Evolutionary conservation across 2,888 invertebrate genomes (phyloP), one percentile per base, ranked within the genome.

Genomic region (Smittia sp.): DNA sequence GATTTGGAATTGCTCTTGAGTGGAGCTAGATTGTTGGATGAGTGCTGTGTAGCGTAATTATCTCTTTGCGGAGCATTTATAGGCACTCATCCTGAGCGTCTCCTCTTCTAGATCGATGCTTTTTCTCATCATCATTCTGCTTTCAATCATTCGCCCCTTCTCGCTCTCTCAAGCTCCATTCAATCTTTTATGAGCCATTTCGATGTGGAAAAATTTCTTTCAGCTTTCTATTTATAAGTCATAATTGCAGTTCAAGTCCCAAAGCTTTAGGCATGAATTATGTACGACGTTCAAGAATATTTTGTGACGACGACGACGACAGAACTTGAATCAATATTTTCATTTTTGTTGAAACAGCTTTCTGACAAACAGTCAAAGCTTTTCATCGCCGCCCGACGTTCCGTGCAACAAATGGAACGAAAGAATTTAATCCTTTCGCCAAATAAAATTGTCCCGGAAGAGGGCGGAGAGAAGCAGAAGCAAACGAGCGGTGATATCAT

Each of bases 301-400:
- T n/a, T 46, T 46, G 46, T 46, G 46, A n/a, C 46, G 15, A 46
- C 46, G n/a, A n/a, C n/a, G 46, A n/a, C 46, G 15, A 46, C 46
- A 46, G 46, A 46, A 46, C 9, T 15, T 46, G n/a, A 46, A 46
- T 46, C 46, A 46, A 46, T 46, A 46, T 46, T 46, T 46, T 46
- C 32, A 32, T 32, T 32, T 13, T 46, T 46, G 15, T 46, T 46
- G 46, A 46, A 46, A 15, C 46, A 46, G 46, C 46, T 46, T 46
- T 46, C 15, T n/a, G 46, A 46, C 46, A 46, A 46, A 46, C 46
- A 46, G 15, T 46, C n/a, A 46, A 46, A 46, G 46, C 46, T 46
- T 46, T 46, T 46, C 46, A 46, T 46, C 46, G 15, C 46, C 32
- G 32, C 32, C 9, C 32, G 32, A 32, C 32, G 32, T 9, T 32